Base-by-base conservation (phyloP, 2,888 invertebrate species). In the Sicus ferrugineus region DNA sequence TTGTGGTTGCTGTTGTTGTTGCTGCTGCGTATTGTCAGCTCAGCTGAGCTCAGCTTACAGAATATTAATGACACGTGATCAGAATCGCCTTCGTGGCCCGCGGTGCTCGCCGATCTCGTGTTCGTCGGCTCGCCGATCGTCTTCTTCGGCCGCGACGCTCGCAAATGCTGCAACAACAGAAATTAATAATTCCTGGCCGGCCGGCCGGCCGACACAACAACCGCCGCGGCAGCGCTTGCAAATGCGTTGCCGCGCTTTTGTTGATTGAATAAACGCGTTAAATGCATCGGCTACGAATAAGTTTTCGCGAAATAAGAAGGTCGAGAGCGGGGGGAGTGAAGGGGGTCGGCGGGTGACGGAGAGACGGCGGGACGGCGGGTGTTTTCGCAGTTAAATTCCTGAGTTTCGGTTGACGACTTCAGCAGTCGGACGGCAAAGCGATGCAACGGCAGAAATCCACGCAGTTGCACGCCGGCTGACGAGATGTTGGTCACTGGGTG, bases 1-100 rank as follows among this genome's bases (percentile, higher is more conserved):
- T 19, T 34, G 42, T n/a, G 38, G 42, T 6, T 61, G 26, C 9
- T 54, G 54, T 23, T 23, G 54, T 23, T 54, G 23, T n/a, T 46
- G 46, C 16, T 42, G 58, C 11, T 56, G 64, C 31, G 38, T 38
- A 42, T 56, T 66, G 54, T 66, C 54, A 66, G 58, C 67, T 67
- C 67, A 59, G 59, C 67, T 67, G 58, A 59, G 67, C 67, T 58
- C 67, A 48, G 67, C 67, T 67, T 67, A 67, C 67, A 67, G 59
- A 67, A 67, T 67, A 67, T 67, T 67, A 67, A 67, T 67, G 67
- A 67, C 67, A 67, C 67, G 67, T 67, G 67, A 67, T 67, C 67
- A 67, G 67, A 59, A 59, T 48, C 46, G 67, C 67, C 67, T 67
- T 23, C 48, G 31, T 48, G 58, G 59, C 30, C 46, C 21, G 28